Conservation (phyloP, 2,797 vertebrate genomes). For the Mormyrops boulengeri region DNA sequence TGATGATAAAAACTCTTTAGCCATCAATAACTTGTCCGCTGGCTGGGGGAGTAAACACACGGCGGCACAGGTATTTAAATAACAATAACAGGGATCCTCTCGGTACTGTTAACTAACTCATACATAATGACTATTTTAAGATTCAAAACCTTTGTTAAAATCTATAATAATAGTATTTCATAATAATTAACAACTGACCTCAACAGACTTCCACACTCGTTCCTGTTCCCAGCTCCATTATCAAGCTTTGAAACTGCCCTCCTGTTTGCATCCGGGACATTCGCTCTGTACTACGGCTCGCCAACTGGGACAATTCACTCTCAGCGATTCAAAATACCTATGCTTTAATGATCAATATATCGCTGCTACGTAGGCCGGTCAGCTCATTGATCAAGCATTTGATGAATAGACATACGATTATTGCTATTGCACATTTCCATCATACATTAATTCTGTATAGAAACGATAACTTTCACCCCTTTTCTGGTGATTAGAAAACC, state of each 20-base stretch:
- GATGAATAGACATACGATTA: not conserved
- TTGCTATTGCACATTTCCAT: not conserved
- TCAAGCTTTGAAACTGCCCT: conserved; percentile 9
- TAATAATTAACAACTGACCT: not conserved
- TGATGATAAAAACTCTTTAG: not conserved
- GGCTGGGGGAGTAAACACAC: not conserved
- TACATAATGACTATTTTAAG: not conserved
- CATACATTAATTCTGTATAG: not conserved
- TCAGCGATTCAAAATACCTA: not conserved
- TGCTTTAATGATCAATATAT: not conserved
- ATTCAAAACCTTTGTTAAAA: not conserved
- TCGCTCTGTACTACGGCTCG: conserved; percentile 17
- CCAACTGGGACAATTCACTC: conserved; percentile 40
- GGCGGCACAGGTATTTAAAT: not conserved
- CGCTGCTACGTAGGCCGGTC: not conserved
- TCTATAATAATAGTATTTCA: not conserved
- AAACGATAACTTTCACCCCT: not conserved
- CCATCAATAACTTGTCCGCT: not conserved
- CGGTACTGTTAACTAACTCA: not conserved
- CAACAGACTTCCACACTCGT: not conserved
- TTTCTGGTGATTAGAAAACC: not conserved
- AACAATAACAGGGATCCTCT: not conserved
- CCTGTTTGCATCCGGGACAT: conserved; percentile 20
- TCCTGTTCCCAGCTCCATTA: conserved; percentile 11
- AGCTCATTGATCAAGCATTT: not conserved